Base-by-base conservation (phyloP, 2,113 vertebrate genomes). In the Lanius collurio region DNA sequence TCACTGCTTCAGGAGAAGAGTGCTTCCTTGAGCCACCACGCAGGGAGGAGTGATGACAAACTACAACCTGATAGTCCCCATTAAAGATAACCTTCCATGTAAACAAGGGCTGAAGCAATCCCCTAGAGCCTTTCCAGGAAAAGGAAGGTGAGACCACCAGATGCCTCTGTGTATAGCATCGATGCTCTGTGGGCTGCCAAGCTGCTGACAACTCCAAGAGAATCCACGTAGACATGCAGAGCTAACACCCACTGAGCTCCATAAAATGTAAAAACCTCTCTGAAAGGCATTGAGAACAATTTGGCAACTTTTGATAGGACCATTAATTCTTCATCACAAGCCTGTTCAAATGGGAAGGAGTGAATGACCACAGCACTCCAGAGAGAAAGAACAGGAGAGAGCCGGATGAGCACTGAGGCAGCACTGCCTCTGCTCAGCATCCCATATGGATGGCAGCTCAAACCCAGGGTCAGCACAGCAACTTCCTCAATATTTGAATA, bases 101-200 rank as follows among this genome's bases (percentile, higher is more conserved):
- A 83, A 85, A 90, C 39, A 90, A 85, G 53, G 20, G 30, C 33
- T 67, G 64, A 90, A 94, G 64, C 68, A 83, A 70, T 55, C 10
- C 65, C 30, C 46, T 69, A 62, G 46, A 95, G 63, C 42, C 18
- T 59, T 57, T 83, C 55, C 59, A 95, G 70, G 53, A n/a, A 76
- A 70, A 83, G 63, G 35, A 69, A 79, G 81, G 31, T 0, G 10
- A 76, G 67, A 65, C 75, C 42, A 41, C 46, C 7, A 21, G 22
- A 57, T 50, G 67, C 47, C n/a, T 68, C 35, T 0, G 0, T 26
- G 37, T 70, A 37, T 0, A 6, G 65, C 64, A 84, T 65, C 0
- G 0, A 65, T n/a, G 31, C 46, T 83, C 75, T 60, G 37, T 2
- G 2, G 39, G 70, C 74, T 76, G 70, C 52, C 1, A 33, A 85